Percentiles rank a stretch among this genome's conserved stretches.
Evolutionary conservation across 2,113 vertebrate genomes (phyloP).

Genomic region (Ceyx melanurus): DNA sequence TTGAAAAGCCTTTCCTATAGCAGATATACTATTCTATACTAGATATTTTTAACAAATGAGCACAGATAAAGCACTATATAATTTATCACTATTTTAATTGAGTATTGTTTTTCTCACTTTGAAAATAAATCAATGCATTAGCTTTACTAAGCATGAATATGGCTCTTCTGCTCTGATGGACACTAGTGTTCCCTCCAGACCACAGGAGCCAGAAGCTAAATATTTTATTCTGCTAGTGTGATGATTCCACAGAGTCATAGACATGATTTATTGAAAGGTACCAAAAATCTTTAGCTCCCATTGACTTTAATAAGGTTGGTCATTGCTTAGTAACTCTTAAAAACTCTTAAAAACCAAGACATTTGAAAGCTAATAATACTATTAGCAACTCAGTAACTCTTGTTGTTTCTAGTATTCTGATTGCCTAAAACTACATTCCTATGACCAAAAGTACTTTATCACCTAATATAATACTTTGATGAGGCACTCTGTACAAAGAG

Average conservation of each 20-base stretch:
- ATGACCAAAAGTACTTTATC: not conserved
- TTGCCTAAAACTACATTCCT: not conserved
- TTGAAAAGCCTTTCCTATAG: not conserved
- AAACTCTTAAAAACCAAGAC: not conserved
- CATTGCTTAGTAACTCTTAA: slow-evolving; percentile 46
- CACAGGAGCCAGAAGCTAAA: not conserved
- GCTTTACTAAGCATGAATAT: not conserved
- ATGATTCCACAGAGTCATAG: not conserved
- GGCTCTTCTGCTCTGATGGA: not conserved
- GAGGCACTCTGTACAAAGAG: not conserved
- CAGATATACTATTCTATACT: not conserved
- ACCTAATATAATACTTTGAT: not conserved
- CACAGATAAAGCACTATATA: not conserved
- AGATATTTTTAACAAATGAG: not conserved
- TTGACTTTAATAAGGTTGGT: slow-evolving; percentile 32
- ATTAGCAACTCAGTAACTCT: not conserved
- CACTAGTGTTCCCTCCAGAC: not conserved
- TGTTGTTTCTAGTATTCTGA: not conserved
- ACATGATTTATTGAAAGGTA: not conserved
- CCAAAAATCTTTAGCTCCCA: slow-evolving; percentile 4
- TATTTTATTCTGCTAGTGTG: not conserved
- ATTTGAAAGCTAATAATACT: slow-evolving; percentile 2
- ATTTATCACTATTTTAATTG: not conserved
- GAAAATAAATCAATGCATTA: not conserved
- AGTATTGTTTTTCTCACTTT: not conserved